phyloP scores from a whole-genome alignment of 2,797 vertebrate genomes.

The Anolis apletophallus region DNA sequence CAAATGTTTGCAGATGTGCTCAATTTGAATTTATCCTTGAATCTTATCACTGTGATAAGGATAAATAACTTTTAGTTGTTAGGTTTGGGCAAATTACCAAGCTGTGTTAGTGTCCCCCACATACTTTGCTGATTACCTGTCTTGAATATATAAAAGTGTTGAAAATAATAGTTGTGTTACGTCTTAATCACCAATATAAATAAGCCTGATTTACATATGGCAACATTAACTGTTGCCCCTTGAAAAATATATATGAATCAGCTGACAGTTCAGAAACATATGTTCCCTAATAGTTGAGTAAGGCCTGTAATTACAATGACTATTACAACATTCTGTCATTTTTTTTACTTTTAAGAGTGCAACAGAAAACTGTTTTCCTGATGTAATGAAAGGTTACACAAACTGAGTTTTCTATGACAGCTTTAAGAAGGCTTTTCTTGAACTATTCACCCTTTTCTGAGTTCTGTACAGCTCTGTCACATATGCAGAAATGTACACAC shows the following conservation, averaged over 20 bases:
- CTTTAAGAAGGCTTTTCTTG: neutral
- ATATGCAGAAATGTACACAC: neutral
- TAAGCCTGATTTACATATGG: slow-evolving; percentile 33
- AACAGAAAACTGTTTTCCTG: neutral
- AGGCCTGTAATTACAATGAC: neutral
- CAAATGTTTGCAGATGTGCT: slow-evolving; percentile 48
- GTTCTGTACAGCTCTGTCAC: neutral
- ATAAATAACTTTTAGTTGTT: slow-evolving; percentile 50
- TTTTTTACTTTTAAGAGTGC: neutral
- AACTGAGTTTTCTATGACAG: neutral
- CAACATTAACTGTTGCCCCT: slow-evolving; percentile 20
- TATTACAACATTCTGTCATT: slow-evolving; percentile 7
- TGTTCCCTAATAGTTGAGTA: slow-evolving; percentile 19
- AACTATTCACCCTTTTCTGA: neutral
- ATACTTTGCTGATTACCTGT: neutral
- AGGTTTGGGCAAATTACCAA: neutral
- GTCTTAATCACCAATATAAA: slow-evolving; percentile 28
- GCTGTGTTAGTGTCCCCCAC: slow-evolving; percentile 14
- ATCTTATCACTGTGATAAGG: slow-evolving; percentile 50
- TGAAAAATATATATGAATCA: slow-evolving; percentile 32
- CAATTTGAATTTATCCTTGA: slow-evolving; percentile 50
- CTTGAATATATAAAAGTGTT: slow-evolving; percentile 38
- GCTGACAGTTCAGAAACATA: slow-evolving; percentile 7
- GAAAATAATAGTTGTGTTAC: slow-evolving; percentile 44
- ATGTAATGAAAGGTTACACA: neutral